Base-by-base conservation (phyloP, 2,113 vertebrate genomes). In the Rhegmatorhina hoffmannsi region DNA sequence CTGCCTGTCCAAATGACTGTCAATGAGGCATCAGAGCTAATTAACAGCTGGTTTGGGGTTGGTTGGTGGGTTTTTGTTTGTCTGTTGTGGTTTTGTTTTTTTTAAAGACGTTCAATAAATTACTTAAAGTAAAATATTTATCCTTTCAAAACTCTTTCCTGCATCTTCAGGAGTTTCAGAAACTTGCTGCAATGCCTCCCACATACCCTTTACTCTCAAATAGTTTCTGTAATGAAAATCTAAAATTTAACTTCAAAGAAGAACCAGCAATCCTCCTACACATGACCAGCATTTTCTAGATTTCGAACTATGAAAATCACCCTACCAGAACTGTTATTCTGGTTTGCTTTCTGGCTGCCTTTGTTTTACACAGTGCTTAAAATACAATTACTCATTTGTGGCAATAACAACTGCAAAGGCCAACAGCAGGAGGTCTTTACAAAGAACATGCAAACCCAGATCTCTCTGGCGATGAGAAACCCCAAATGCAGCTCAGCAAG, bases 251-350 rank as follows among this genome's bases (percentile, higher is more conserved):
- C 85, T 87, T 82, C n/a, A 59, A 82, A 91, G 43, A 84, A 77
- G 44, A 79, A 64, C 40, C 44, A 91, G 70, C 49, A 82, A 58
- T 62, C 70, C 72, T 95, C 90, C 90, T 79, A 85, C 90, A 80
- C 10, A 20, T 3, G 43, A 55, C 44, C 58, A 93, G 59, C 23
- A 66, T 53, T 77, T 94, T 88, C 78, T 46, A 88, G 67, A 92
- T 85, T 73, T 62, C n/a, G 13, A 86, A 76, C 74, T 31, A 75
- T 6, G 23, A 75, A 83, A 66, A 82, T 44, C 49, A 85, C n/a
- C 50, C 82, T 33, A 56, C 13, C 44, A 84, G 52, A 89, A 78
- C 1, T 60, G 20, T 47, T 76, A 63, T 31, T 84, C 18, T 87
- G 53, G 7, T 40, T 82, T 78, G 56, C 38, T 91, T 91, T 84